Base-by-base conservation (phyloP, 2,888 invertebrate species). In the Nymphalis urticae region DNA sequence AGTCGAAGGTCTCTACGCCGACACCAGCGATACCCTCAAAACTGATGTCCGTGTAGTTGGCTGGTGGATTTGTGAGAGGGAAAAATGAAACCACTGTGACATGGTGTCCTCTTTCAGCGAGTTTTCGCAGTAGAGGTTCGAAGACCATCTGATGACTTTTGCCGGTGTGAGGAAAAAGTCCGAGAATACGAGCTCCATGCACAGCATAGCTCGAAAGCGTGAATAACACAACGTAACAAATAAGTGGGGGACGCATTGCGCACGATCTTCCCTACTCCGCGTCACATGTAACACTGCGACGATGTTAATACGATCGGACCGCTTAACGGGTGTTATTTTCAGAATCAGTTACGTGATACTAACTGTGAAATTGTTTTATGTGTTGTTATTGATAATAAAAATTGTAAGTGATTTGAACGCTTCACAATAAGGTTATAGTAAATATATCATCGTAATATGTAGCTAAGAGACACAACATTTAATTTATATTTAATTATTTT, bases 101-200 rank as follows among this genome's bases (percentile, higher is more conserved):
- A 59, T 94, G 88, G 78, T 95, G 95, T 4, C 95, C 95, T 54
- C 93, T 88, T 51, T 87, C 85, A 0, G 93, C 94, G 66, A 95
- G 80, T 60, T 88, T 92, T 60, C 86, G 87, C 13, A 95, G 77
- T 2, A 95, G 82, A 0, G 93, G 93, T 60, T 93, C 90, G 79
- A 94, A 95, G 0, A 94, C 94, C 81, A 93, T 90, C 76, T 94
- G 95, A 75, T 95, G 95, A 75, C 95, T 95, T 72, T 93, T 93
- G 0, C 94, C 94, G 0, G 93, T 90, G 77, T 95, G 93, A 0
- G 94, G 93, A 76, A 95, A 95, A 0, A 94, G 82, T 7, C 73
- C 77, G 47, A 78, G 73, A 13, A 78, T 75, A 7, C 74, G 68
- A 54, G 90, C 93, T 70, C 89, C 71, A 70, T 80, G 71, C 1